Evolutionary conservation across 2,888 invertebrate species (phyloP).

Genomic region (Chaetogeoica ovagalla): DNA sequence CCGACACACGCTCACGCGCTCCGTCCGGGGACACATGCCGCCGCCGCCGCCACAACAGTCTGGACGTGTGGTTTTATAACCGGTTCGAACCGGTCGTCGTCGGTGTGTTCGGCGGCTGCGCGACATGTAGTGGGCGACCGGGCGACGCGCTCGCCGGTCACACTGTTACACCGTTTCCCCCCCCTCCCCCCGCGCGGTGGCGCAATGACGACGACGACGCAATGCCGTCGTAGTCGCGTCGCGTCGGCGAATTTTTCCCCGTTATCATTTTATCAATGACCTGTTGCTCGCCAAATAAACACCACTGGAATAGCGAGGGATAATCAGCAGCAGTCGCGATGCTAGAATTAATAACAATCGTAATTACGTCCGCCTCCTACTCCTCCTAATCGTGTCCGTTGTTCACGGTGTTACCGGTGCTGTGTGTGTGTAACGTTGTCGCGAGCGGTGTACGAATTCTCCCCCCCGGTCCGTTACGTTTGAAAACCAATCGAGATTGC

Average conservation of each 20-base stretch:
- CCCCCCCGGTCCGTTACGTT: slow-evolving; percentile 20
- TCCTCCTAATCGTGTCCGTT: not conserved
- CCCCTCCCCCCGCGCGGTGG: too few species aligned
- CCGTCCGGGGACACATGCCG: too few species aligned
- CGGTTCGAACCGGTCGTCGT: too few species aligned
- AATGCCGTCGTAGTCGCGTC: too few species aligned
- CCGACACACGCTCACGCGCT: too few species aligned
- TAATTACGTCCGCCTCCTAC: not conserved
- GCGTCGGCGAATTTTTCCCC: not conserved
- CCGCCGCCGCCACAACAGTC: too few species aligned
- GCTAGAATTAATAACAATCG: not conserved
- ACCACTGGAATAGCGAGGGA: not conserved
- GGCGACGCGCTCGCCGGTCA: too few species aligned
- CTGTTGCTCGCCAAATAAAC: slow-evolving; percentile 32
- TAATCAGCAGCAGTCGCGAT: not conserved
- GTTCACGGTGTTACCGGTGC: not conserved
- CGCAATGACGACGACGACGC: too few species aligned
- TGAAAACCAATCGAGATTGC: not conserved
- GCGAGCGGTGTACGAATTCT: not conserved
- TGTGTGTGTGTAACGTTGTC: not conserved
- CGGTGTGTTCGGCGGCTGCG: too few species aligned
- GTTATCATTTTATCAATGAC: slow-evolving; percentile 46
- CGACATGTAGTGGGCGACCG: too few species aligned
- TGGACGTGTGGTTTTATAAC: too few species aligned
- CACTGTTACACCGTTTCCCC: too few species aligned